A percentile compares a stretch with the other conserved stretches of the same genome.
Evolutionary conservation across 2,888 invertebrate species (phyloP).

Genomic region (Nomada fucata): DNA sequence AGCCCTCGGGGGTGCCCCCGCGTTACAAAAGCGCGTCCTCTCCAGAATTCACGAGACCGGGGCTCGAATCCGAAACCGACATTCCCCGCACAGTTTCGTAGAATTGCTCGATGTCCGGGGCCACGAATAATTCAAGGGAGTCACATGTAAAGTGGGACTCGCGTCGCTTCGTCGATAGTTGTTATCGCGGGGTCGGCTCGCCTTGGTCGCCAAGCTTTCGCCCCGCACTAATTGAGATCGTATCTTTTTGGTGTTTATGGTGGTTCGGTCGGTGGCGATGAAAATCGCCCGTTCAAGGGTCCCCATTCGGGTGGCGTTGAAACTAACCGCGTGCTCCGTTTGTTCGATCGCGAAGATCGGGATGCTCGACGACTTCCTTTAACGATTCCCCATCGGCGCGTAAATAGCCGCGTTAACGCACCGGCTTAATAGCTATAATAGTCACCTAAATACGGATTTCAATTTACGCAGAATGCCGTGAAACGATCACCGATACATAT

Average conservation of each 20-base stretch:
- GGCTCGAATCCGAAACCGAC: not conserved
- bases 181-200: slow-evolving; percentile 66
- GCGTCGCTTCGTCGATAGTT: slow-evolving; percentile 55
- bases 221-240: slow-evolving; percentile 71
- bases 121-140: slow-evolving; percentile 50
- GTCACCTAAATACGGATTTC: slow-evolving; percentile 58
- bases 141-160: slow-evolving; percentile 60
- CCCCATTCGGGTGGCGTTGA: not conserved
- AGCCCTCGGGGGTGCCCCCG: not conserved
- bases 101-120: slow-evolving; percentile 57
- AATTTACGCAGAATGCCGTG: slow-evolving; percentile 30
- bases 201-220: slow-evolving; percentile 59
- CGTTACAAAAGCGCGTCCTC: slow-evolving; percentile 8
- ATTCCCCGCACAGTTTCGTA: slow-evolving; percentile 32
- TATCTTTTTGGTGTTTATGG: slow-evolving; percentile 70
- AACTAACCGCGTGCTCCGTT: slow-evolving; percentile 3
- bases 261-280: slow-evolving; percentile 56
- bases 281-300: slow-evolving; percentile 53
- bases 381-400: slow-evolving; percentile 38
- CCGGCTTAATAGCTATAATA: slow-evolving; percentile 49
- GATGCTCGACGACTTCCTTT: slow-evolving; percentile 5
- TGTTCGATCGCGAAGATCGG: slow-evolving; percentile 30
- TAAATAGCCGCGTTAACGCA: slow-evolving; percentile 47
- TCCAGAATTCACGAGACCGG: slow-evolving; percentile 23
- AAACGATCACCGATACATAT: slow-evolving; percentile 46